Conservation (phyloP, 1,140 invertebrate species). For the Lepidurus couesii region DNA sequence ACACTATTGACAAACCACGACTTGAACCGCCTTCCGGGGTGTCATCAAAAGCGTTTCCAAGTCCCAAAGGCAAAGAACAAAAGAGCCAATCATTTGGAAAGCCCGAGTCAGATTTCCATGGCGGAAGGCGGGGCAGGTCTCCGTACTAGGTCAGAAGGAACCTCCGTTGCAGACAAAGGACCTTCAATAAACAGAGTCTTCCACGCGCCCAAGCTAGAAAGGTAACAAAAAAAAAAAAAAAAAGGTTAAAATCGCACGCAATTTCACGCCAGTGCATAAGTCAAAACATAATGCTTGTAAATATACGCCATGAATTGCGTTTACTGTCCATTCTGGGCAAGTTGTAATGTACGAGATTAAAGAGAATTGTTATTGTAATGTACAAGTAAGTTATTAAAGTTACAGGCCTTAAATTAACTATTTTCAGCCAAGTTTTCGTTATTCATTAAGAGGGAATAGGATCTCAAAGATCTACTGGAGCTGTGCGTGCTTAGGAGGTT, state of each 20-base stretch:
- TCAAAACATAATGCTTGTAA: too few species aligned
- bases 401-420: too few species aligned
- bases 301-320: too few species aligned
- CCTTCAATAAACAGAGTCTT: conserved; percentile 18
- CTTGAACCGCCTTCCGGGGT: not conserved
- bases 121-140: not conserved
- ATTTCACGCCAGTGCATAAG: too few species aligned
- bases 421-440: too few species aligned
- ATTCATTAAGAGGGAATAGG: too few species aligned
- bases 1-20: not conserved
- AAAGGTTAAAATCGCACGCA: not conserved
- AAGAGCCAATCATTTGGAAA: not conserved
- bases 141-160: not conserved
- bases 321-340: too few species aligned
- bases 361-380: too few species aligned
- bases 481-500: too few species aligned
- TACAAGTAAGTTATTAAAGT: too few species aligned
- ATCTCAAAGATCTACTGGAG: too few species aligned
- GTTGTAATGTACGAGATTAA: too few species aligned
- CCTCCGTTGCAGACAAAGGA: not conserved
- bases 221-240: not conserved
- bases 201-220: conserved; percentile 11
- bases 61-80: not conserved
- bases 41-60: not conserved
- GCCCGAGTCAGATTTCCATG: not conserved